A percentile compares a stretch with the other conserved stretches of the same genome.
These are phyloP conservation scores for Sebastolobus alascanus DNA, from an alignment of 2,797 vertebrate species.

Conservation along the genomic window DNA sequence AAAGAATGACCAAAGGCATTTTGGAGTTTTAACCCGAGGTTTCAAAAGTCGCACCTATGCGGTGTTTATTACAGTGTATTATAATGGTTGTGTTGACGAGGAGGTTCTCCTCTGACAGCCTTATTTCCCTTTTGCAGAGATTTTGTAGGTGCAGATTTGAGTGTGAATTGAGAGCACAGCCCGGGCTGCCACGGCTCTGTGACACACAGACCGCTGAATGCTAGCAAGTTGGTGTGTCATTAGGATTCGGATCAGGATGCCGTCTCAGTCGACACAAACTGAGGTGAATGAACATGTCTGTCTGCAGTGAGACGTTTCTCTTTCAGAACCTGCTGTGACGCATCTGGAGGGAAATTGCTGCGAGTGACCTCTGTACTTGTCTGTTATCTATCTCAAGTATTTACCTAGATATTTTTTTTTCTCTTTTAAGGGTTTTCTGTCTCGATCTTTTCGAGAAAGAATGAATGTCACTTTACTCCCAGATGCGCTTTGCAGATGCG, in stretches of 20 bases:
- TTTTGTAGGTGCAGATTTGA: conserved; percentile 42
- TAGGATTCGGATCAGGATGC: conserved; percentile 81
- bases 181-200: conserved; percentile 56
- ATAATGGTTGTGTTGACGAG: conserved; percentile 12
- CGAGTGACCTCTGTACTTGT: conserved; percentile 68
- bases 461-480: conserved; percentile 29
- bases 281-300: conserved; percentile 84
- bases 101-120: conserved; percentile 38
- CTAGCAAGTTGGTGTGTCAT: conserved; percentile 64
- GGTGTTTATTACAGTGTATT: background rate
- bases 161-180: conserved; percentile 64
- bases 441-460: conserved; percentile 22
- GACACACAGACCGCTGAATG: conserved; percentile 69
- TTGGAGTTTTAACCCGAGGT: background rate
- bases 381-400: conserved; percentile 66
- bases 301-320: conserved; percentile 73
- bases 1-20: background rate
- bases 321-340: conserved; percentile 65
- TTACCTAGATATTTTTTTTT: conserved; percentile 46
- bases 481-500: conserved; percentile 12
- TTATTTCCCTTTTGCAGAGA: conserved; percentile 46
- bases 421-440: conserved; percentile 10
- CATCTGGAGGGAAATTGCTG: conserved; percentile 69
- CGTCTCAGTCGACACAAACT: conserved; percentile 73
- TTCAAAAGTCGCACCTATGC: background rate